Percentiles rank a stretch among this genome's conserved stretches.
phyloP scores from a whole-genome alignment of 1,140 invertebrate species.

The Diorhabda sublineata region DNA sequence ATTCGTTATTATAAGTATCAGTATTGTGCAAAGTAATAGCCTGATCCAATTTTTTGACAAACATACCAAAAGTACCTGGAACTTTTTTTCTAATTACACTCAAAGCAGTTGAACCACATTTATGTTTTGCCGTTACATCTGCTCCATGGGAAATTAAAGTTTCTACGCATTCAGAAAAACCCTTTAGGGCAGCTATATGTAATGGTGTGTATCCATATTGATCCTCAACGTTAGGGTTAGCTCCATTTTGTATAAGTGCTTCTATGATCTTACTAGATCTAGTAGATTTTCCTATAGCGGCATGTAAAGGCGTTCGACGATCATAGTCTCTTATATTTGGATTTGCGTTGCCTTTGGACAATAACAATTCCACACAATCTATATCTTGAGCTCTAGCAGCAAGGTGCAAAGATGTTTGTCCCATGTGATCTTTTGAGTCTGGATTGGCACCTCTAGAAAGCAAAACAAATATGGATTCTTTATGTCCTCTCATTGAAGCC shows the following conservation, averaged over 20 bases:
- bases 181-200: conserved; percentile 81
- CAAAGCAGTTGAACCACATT: conserved; percentile 73
- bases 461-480: conserved; percentile 65
- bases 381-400: conserved; percentile 68
- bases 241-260: conserved; percentile 67
- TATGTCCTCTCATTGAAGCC: conserved; percentile 71
- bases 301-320: conserved; percentile 69
- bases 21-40: conserved; percentile 73
- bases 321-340: conserved; percentile 72
- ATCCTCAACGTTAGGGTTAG: conserved; percentile 78
- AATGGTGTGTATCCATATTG: conserved; percentile 83
- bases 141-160: conserved; percentile 76
- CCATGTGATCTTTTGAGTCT: conserved; percentile 64
- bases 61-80: conserved; percentile 69
- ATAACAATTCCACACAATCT: conserved; percentile 69
- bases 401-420: conserved; percentile 72
- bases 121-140: conserved; percentile 75
- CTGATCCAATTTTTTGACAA: conserved; percentile 69
- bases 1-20: conserved; percentile 67
- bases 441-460: conserved; percentile 67
- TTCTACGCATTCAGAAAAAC: conserved; percentile 74
- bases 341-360: conserved; percentile 67
- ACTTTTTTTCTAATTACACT: conserved; percentile 77
- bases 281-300: conserved; percentile 68
- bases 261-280: conserved; percentile 70